Conservation (phyloP, 2,888 invertebrate genomes). For the Nephrotoma guestfalica region DNA sequence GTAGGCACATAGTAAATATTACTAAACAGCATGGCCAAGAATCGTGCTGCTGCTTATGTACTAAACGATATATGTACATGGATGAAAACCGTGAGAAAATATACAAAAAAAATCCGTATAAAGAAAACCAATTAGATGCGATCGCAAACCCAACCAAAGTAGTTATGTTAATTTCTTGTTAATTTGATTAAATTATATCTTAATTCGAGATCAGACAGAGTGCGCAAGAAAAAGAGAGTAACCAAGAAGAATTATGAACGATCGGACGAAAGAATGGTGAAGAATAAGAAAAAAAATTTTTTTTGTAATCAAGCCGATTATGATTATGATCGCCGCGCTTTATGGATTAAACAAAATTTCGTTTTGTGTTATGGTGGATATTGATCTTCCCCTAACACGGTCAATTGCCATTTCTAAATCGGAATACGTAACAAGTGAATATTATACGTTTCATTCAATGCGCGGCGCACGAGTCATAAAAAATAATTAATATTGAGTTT, state of each 20-base stretch:
- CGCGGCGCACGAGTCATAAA: neutral
- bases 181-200: neutral
- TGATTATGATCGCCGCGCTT: neutral
- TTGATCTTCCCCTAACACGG: neutral
- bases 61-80: neutral
- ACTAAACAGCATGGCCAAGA: neutral
- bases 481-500: neutral
- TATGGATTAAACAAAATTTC: neutral
- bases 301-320: neutral
- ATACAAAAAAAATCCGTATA: neutral
- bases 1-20: neutral
- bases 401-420: neutral
- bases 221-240: neutral
- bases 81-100: neutral
- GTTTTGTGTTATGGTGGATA: neutral
- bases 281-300: neutral
- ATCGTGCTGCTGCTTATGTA: neutral
- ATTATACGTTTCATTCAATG: neutral
- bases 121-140: neutral
- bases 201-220: neutral
- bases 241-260: neutral
- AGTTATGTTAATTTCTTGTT: neutral
- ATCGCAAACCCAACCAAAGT: neutral
- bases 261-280: neutral
- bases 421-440: neutral